phyloP scores from a whole-genome alignment of 1,140 invertebrate genomes.

The Chrysomallon squamiferum region DNA sequence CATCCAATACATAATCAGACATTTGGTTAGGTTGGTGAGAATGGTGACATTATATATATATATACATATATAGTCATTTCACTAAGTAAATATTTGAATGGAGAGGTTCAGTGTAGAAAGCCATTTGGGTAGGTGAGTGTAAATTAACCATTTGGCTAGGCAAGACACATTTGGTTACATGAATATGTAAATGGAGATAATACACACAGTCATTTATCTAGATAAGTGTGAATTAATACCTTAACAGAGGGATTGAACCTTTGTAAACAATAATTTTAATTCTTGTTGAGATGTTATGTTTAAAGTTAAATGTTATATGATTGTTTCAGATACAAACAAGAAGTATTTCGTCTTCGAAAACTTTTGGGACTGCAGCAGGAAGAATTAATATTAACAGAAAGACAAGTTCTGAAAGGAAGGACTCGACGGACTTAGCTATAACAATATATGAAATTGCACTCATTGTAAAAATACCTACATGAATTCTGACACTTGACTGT shows the following conservation, averaged over 20 bases:
- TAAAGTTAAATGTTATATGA: conserved; percentile 1
- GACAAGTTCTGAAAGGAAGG: conserved; percentile 7
- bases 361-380: conserved; percentile 52
- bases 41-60: too few species aligned
- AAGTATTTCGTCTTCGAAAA: conserved; percentile 47
- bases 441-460: too few species aligned
- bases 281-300: background rate
- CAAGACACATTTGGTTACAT: conserved; percentile 58
- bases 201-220: background rate
- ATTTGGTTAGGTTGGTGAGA: background rate
- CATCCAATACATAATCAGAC: background rate
- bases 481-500: too few species aligned
- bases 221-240: background rate
- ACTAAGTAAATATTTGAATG: too few species aligned
- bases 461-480: too few species aligned
- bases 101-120: background rate
- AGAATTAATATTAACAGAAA: conserved; percentile 24
- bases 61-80: too few species aligned
- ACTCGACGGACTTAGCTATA: too few species aligned
- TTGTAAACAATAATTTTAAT: background rate
- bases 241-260: conserved; percentile 13
- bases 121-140: background rate
- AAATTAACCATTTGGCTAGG: background rate
- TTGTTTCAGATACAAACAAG: conserved; percentile 53
- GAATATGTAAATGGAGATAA: conserved; percentile 24